Percentiles rank a stretch among this genome's conserved stretches.
Conservation (phyloP, 23 tunicate genomes). For the Oikopleura vanhoeffeni region DNA sequence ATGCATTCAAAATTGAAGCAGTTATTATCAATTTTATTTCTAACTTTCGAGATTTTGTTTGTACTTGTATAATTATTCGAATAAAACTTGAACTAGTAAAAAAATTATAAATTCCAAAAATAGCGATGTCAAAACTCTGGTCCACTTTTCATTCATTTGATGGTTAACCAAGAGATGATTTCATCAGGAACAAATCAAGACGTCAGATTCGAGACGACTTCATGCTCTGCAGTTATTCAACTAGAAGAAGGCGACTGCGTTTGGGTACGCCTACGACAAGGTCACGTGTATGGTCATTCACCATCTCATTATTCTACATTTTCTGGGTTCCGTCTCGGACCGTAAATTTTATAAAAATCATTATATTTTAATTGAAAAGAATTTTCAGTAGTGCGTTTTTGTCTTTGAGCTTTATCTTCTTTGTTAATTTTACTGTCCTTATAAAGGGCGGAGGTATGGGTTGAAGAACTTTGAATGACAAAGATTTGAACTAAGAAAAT, state of each 20-base stretch:
- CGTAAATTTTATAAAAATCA: no score
- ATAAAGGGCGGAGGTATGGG: no score
- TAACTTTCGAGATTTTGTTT: no score
- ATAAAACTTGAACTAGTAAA: background rate
- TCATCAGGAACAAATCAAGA: slow-evolving; percentile 77
- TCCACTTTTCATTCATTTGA: slow-evolving; percentile 42
- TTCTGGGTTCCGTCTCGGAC: slow-evolving; percentile 36
- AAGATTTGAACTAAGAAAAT: no score
- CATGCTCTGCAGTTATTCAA: slow-evolving; percentile 37
- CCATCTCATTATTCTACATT: slow-evolving; percentile 72
- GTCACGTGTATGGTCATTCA: slow-evolving; percentile 53
- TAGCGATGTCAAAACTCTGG: slow-evolving; percentile 55
- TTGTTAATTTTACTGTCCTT: no score
- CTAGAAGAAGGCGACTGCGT: slow-evolving; percentile 55
- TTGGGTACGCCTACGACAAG: slow-evolving; percentile 84
- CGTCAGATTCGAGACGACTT: slow-evolving; percentile 48
- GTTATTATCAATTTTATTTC: no score
- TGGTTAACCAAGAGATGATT: slow-evolving; percentile 51
- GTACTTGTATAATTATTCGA: background rate
- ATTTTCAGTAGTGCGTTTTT: no score
- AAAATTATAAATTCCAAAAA: background rate
- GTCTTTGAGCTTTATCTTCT: no score
- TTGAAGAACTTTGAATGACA: no score
- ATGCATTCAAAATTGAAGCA: no score
- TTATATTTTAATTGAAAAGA: no score